Evolutionary conservation across 2,888 invertebrate genomes (phyloP), one percentile per base, ranked within the genome.

Genomic region (Antitype chi): DNA sequence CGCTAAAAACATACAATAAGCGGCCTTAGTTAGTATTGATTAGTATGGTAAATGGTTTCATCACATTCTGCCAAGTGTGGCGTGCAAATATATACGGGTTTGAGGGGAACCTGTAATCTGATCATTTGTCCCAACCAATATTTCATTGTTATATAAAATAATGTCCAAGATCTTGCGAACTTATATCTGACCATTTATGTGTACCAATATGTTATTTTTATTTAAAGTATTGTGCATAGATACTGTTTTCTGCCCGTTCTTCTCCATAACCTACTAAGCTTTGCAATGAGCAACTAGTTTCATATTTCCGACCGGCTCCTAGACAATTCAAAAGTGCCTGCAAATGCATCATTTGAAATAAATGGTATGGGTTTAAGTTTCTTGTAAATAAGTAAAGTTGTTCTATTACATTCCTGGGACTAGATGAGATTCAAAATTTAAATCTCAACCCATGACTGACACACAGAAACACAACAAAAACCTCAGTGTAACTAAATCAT

Each of bases 401-500:
- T 69, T 52, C 9, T n/a, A 38, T 49, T 69, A 47, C 6, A 60
- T 62, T 43, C 11, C 23, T 17, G 20, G 9, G 17, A 6, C 43
- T 9, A 28, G 17, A 20, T 72, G 17, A 28, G 3, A 6, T 8
- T 38, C 1, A 49, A 57, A 49, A 67, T 20, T 43, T 11, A 23
- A 68, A 78, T 52, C 23, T 49, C 59, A 32, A 38, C 49, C 15
- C 15, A 15, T 28, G 1, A 23, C 23, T 1, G 11, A 23, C 3
- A 60, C 15, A 38, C 55, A 28, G 60, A 62, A 63, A 67, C 20
- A 57, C 52, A 70, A 55, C 8, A 15, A 63, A 53, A 71, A 59
- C 15, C 23, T 25, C 15, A 17, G 38, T 7, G 28, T 32, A 69
- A 68, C 38, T 47, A n/a, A 76, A 76, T 73, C 1, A 81, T 68